phyloP scores from a whole-genome alignment of 1,140 invertebrate genomes.

The Magallana angulata region DNA sequence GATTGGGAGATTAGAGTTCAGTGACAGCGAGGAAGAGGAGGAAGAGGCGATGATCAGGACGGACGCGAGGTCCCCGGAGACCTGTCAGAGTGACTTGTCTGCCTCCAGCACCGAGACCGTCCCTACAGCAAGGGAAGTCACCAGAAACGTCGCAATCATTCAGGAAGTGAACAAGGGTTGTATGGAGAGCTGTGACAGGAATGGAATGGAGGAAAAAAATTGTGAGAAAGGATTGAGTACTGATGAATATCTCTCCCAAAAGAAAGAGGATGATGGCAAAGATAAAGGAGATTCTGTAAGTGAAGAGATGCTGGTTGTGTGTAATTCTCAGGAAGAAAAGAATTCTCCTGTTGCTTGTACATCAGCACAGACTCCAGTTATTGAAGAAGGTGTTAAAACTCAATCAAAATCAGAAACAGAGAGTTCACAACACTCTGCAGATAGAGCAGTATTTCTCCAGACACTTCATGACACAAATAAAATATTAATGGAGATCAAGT shows the following conservation, averaged over 20 bases:
- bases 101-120: constrained; percentile 49
- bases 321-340: background rate
- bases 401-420: background rate
- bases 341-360: background rate
- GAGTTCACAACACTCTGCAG: background rate
- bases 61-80: constrained; percentile 45
- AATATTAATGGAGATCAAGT: constrained; percentile 28
- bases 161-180: background rate
- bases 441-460: constrained; percentile 12
- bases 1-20: constrained; percentile 26
- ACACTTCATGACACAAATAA: constrained; percentile 21
- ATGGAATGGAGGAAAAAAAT: background rate
- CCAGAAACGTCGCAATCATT: background rate
- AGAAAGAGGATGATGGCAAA: background rate
- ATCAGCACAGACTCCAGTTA: constrained; percentile 12
- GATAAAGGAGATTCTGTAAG: background rate
- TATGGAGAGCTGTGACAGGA: background rate
- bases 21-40: constrained; percentile 51
- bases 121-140: constrained; percentile 50
- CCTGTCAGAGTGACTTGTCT: constrained; percentile 43
- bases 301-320: background rate
- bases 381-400: background rate
- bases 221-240: background rate
- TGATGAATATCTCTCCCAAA: background rate
- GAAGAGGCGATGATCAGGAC: constrained; percentile 22